phyloP scores from a whole-genome alignment of 2,888 invertebrate genomes.

The Limnephilus rhombicus region DNA sequence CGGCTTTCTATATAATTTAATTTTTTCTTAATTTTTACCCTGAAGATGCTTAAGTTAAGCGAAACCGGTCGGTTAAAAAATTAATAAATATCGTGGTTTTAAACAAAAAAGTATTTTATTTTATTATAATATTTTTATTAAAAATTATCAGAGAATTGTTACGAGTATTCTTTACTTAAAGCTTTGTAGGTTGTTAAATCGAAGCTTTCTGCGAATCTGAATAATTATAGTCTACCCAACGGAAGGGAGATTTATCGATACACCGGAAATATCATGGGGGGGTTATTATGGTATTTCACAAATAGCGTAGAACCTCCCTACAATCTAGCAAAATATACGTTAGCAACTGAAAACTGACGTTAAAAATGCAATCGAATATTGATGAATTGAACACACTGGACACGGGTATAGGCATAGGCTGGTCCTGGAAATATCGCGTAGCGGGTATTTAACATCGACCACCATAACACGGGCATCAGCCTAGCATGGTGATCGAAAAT shows the following conservation, averaged over 20 bases:
- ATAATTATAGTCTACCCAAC: neutral
- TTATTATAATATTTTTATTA: no score
- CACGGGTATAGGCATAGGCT: neutral
- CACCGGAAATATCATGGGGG: neutral
- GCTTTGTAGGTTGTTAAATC: neutral
- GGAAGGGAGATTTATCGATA: slow-evolving; percentile 3
- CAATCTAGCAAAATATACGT: neutral
- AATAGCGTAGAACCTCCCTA: neutral
- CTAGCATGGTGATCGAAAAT: no score
- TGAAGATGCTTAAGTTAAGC: no score
- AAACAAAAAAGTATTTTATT: no score
- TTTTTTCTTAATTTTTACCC: no score
- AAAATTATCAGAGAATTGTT: neutral
- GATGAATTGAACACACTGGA: neutral
- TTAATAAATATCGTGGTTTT: no score
- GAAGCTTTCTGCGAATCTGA: neutral
- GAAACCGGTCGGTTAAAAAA: no score
- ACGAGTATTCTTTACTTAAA: neutral
- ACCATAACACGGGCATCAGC: no score
- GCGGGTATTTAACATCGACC: no score
- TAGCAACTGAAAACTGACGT: neutral
- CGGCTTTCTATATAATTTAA: no score
- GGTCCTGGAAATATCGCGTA: no score
- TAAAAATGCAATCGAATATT: neutral
- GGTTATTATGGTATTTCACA: neutral